Base-by-base conservation (phyloP, 2,797 vertebrate genomes). In the Sparidentex hasta region DNA sequence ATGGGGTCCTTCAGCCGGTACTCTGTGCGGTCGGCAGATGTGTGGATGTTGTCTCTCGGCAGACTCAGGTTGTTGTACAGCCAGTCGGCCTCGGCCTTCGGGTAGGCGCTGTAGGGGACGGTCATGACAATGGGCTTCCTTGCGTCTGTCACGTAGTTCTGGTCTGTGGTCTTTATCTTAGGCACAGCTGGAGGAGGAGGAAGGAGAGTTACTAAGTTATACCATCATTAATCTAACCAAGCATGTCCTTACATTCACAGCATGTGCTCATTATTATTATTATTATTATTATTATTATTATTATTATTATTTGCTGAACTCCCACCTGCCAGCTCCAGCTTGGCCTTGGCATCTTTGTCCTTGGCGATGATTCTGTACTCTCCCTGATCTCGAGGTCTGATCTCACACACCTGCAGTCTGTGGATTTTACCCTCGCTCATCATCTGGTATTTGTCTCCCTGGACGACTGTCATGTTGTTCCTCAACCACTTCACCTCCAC, bases 361-460 rank as follows among this genome's bases (percentile, higher is more conserved):
- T 98, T 99, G 85, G 95, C 97, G n/a, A 99, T 93, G 87, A 99
- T 93, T 90, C 98, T 95, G 93, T 99, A 99, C 92, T 98, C 97
- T 5, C 98, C 98, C 92, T 99, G 98, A 87, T 99, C 98, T 65
- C 98, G 95, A 13, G 98, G 98, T 80, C 94, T 95, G 92, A 99
- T 99, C 70, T 99, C 97, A 61, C 97, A 99, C 57, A 99, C 96
- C 89, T 99, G 98, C 65, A 99, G 94, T 55, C 98, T 95, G 90
- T 99, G 98, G 55, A 98, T 84, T 82, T 99, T 99, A 65, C 97
- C 98, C 93, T 99, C 98, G 59, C 97, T 99, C 97, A 99, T 97
- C 98, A 99, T 99, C 94, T 99, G 98, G 92, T 97, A 97, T 87
- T 99, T 99, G 91, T 99, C 98, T 90, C 98, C 98, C 88, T 99